Evolutionary conservation across 2,888 invertebrate species (phyloP).

Genomic region (Calameuta pallipes): DNA sequence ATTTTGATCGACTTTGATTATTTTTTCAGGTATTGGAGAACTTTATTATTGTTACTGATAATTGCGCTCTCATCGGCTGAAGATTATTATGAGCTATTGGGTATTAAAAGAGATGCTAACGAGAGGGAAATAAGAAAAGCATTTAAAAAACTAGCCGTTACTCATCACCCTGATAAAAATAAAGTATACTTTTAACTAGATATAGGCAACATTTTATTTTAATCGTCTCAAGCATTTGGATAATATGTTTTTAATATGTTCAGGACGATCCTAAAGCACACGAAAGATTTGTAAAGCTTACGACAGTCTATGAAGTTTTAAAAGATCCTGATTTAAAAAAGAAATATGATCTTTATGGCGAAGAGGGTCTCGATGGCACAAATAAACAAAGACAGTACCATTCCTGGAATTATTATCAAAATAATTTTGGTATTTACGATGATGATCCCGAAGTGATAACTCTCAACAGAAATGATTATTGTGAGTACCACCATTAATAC

Average conservation of each 20-base stretch:
- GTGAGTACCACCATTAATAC: constrained; percentile 67
- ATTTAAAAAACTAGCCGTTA: constrained; percentile 81
- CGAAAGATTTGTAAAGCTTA: constrained; percentile 81
- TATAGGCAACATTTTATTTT: neutral
- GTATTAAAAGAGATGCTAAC: constrained; percentile 75
- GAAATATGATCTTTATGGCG: constrained; percentile 84
- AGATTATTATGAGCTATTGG: constrained; percentile 77
- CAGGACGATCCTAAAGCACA: constrained; percentile 81
- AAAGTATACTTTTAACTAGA: constrained; percentile 62
- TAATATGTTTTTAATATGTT: constrained; percentile 31
- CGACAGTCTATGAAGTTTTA: constrained; percentile 86
- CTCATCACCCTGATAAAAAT: constrained; percentile 82
- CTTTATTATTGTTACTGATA: constrained; percentile 27
- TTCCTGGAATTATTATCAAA: constrained; percentile 83
- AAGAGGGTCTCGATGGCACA: constrained; percentile 74
- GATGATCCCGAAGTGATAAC: constrained; percentile 86
- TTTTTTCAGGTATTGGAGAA: neutral
- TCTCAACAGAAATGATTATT: constrained; percentile 79
- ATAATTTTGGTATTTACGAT: constrained; percentile 87
- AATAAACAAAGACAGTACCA: constrained; percentile 77
- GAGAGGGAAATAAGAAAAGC: constrained; percentile 79
- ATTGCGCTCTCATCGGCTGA: constrained; percentile 45
- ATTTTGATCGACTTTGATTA: neutral
- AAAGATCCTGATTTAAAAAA: constrained; percentile 84
- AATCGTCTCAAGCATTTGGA: neutral